These are phyloP conservation scores for Thymelicus sylvestris DNA, from an alignment of 2,888 invertebrate species.

Conservation along the genomic window DNA sequence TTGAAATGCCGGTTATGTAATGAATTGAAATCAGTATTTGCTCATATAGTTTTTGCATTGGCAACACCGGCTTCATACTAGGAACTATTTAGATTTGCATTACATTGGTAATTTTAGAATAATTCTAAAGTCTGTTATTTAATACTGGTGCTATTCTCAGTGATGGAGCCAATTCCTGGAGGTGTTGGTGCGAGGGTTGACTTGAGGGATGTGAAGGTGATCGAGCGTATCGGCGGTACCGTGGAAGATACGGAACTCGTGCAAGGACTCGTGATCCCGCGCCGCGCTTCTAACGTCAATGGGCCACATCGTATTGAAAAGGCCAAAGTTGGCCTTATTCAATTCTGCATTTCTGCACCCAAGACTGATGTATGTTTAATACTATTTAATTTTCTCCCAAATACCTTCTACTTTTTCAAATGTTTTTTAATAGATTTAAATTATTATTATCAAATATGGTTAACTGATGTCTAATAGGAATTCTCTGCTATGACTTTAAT, in stretches of 20 bases:
- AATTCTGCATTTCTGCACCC: slow-evolving; percentile 99
- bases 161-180: slow-evolving; percentile 80
- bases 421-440: no score
- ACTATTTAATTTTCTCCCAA: not conserved
- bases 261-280: slow-evolving; percentile 97
- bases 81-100: no score
- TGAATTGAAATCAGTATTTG: no score
- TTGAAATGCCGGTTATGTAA: no score
- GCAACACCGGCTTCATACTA: no score
- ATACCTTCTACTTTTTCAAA: no score
- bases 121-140: not conserved
- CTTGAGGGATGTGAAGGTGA: slow-evolving; percentile 97
- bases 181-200: slow-evolving; percentile 91
- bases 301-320: slow-evolving; percentile 98
- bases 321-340: slow-evolving; percentile 99
- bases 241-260: slow-evolving; percentile 98
- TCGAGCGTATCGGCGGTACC: slow-evolving; percentile 97
- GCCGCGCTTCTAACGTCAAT: slow-evolving; percentile 93
- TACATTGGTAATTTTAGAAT: no score
- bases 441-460: no score
- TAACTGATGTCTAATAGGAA: no score
- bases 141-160: slow-evolving; percentile 51
- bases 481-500: no score
- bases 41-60: no score
- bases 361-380: slow-evolving; percentile 94